phyloP scores from a whole-genome alignment of 1,140 invertebrate species.

The Oncopodura yosiiana region DNA sequence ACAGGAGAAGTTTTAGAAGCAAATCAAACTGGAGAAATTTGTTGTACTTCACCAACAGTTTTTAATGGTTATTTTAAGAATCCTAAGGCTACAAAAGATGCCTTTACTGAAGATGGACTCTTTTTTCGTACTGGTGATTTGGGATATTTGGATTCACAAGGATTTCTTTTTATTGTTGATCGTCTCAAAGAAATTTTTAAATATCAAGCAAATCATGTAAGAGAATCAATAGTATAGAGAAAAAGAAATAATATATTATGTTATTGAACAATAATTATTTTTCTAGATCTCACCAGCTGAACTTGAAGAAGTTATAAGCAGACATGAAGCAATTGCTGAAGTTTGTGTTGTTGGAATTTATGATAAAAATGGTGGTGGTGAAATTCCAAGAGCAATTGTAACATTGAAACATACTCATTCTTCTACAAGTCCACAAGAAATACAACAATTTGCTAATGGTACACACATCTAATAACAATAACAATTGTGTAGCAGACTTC shows the following conservation, averaged over 20 bases:
- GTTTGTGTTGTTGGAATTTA: slow-evolving; percentile 15
- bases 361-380: slow-evolving; percentile 13
- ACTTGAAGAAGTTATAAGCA: slow-evolving; percentile 11
- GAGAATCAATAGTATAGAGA: background rate
- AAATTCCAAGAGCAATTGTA: slow-evolving; percentile 19
- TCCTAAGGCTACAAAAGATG: slow-evolving; percentile 14
- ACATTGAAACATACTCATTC: slow-evolving; percentile 1
- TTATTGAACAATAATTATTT: background rate
- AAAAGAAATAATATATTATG: background rate
- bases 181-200: slow-evolving; percentile 40
- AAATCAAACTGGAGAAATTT: slow-evolving; percentile 26
- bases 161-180: slow-evolving; percentile 37
- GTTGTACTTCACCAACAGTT: background rate
- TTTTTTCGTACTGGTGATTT: slow-evolving; percentile 39
- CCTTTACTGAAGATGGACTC: slow-evolving; percentile 36
- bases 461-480: no score
- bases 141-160: slow-evolving; percentile 37
- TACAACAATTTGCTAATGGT: no score
- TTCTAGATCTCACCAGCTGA: slow-evolving; percentile 24
- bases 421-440: no score
- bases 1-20: slow-evolving; percentile 18
- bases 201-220: slow-evolving; percentile 34
- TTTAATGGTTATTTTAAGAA: slow-evolving; percentile 23
- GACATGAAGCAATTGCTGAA: slow-evolving; percentile 9
- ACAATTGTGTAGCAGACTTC: no score